phyloP scores from a whole-genome alignment of 2,797 vertebrate species.

The Mus minutoides region DNA sequence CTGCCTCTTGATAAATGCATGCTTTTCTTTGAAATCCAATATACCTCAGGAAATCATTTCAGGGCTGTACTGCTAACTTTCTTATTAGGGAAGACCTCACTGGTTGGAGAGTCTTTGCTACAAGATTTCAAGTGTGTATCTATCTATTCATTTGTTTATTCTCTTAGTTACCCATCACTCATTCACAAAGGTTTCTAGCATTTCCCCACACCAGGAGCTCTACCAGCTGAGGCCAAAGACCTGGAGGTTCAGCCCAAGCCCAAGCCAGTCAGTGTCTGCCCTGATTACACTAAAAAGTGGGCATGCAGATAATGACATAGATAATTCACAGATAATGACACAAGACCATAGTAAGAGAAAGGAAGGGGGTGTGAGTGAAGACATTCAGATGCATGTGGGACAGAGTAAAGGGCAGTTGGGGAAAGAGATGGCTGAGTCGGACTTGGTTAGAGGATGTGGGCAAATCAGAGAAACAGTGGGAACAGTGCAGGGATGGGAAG shows the following conservation, averaged over 20 bases:
- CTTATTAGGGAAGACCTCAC: background rate
- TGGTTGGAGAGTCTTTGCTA: background rate
- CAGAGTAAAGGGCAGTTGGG: accelerated
- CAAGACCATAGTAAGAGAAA: background rate
- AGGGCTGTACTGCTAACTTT: background rate
- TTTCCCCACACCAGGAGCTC: accelerated
- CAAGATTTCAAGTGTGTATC: background rate
- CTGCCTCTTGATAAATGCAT: background rate
- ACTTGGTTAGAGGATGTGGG: background rate
- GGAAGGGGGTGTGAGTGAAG: too few relatives aligned
- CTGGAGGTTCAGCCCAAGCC: too few relatives aligned
- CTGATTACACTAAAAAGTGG: too few relatives aligned
- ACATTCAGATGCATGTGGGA: too few relatives aligned
- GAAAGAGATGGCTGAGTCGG: accelerated
- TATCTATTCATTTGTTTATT: background rate
- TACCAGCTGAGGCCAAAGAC: background rate
- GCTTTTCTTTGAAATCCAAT: background rate
- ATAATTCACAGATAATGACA: background rate
- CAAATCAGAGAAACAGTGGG: background rate
- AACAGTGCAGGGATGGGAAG: accelerated
- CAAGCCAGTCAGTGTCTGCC: too few relatives aligned
- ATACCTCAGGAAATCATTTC: background rate
- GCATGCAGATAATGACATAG: accelerated
- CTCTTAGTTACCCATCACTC: background rate
- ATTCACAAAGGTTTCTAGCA: background rate